These are phyloP conservation scores for Hylia prasina DNA, from an alignment of 2,113 vertebrate species.

Conservation along the genomic window DNA sequence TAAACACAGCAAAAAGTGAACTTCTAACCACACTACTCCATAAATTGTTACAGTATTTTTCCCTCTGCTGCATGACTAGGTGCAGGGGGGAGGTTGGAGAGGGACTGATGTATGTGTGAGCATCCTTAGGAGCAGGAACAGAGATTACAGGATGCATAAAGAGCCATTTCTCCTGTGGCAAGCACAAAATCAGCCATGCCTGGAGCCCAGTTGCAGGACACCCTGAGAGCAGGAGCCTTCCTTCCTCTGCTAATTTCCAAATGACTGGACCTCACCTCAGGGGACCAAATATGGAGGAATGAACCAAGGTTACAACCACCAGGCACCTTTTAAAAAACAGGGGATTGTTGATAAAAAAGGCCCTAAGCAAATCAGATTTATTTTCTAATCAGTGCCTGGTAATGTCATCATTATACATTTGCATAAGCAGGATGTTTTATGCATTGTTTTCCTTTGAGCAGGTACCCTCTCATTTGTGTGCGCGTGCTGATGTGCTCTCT, in stretches of 20 bases:
- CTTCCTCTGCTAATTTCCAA: background rate
- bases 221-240: background rate
- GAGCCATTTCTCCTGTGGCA: background rate
- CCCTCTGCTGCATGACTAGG: background rate
- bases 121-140: background rate
- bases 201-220: background rate
- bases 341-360: background rate
- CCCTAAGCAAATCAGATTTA: conserved; percentile 28
- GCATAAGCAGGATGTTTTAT: conserved; percentile 64
- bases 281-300: background rate
- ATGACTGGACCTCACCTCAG: background rate
- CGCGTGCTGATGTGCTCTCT: background rate
- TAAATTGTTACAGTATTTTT: background rate
- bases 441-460: conserved; percentile 56
- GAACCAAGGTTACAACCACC: background rate
- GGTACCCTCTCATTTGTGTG: conserved; percentile 38
- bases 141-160: background rate
- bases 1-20: background rate
- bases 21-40: background rate
- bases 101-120: background rate
- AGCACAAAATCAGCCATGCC: background rate
- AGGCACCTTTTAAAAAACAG: background rate
- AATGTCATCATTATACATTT: conserved; percentile 52
- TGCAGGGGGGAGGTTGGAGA: background rate
- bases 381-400: conserved; percentile 46